Percentiles rank a stretch among this genome's conserved stretches.
Conservation (phyloP, 2,113 vertebrate genomes). For the Psophia crepitans region DNA sequence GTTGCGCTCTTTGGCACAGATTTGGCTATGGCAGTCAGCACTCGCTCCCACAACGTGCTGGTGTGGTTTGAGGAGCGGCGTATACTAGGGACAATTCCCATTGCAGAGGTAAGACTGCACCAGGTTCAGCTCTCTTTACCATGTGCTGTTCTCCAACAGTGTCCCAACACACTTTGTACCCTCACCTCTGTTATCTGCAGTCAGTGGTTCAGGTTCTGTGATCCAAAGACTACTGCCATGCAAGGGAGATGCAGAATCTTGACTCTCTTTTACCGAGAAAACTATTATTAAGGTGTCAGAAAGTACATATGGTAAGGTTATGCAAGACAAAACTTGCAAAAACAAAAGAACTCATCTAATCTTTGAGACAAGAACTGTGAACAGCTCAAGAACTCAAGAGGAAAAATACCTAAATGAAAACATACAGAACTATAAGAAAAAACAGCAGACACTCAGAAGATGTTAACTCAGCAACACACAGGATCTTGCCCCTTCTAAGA, state of each 20-base stretch:
- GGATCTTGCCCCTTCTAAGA: neutral
- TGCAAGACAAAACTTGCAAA: neutral
- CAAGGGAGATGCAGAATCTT: neutral
- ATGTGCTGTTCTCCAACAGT: neutral
- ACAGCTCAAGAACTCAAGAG: neutral
- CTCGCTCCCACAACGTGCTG: neutral
- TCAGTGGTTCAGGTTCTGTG: neutral
- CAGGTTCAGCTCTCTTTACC: neutral
- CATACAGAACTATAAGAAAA: fast-evolving
- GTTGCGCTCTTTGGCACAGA: neutral
- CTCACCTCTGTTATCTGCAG: neutral
- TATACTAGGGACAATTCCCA: fast-evolving
- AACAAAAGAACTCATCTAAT: neutral
- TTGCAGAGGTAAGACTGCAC: too few relatives aligned
- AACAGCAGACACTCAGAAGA: neutral
- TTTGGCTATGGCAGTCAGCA: neutral
- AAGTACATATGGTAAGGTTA: neutral
- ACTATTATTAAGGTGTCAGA: neutral
- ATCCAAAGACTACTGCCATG: neutral
- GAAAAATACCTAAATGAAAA: neutral
- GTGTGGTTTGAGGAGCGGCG: neutral
- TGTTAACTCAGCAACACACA: neutral
- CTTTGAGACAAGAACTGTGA: neutral
- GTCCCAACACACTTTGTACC: neutral
- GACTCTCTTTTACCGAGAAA: neutral